These are phyloP conservation scores for Dasysyrphus tricinctus DNA, from an alignment of 2,888 invertebrate species.

Conservation along the genomic window DNA sequence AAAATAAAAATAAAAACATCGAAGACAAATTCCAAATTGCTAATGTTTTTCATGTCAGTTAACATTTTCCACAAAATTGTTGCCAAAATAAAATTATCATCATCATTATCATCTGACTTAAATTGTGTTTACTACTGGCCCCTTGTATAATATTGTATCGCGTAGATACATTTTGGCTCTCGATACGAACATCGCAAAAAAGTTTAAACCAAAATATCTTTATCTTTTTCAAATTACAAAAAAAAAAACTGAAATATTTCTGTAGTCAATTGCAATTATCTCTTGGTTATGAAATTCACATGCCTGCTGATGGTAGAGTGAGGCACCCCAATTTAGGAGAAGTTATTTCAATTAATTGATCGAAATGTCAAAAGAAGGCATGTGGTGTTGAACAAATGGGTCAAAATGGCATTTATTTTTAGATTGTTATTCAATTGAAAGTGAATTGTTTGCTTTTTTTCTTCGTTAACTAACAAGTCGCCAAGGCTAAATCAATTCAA, in stretches of 20 bases:
- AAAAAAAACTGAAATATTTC: not conserved
- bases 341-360: constrained; percentile 21
- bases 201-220: not conserved
- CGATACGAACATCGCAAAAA: constrained; percentile 18
- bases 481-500: constrained; percentile 33
- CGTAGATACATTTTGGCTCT: constrained; percentile 18
- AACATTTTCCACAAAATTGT: constrained; percentile 13
- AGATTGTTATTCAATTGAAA: constrained; percentile 16
- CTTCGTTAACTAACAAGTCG: not conserved
- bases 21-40: constrained; percentile 29
- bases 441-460: not conserved
- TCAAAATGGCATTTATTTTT: constrained; percentile 8
- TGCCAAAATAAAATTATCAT: constrained; percentile 22
- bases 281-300: constrained; percentile 9
- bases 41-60: constrained; percentile 18
- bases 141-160: constrained; percentile 21
- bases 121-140: not conserved
- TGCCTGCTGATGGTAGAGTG: not conserved
- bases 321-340: constrained; percentile 4
- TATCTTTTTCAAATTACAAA: not conserved
- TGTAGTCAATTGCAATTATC: constrained; percentile 16
- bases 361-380: constrained; percentile 7
- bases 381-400: constrained; percentile 12
- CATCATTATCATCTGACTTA: constrained; percentile 5
- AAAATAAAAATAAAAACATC: constrained; percentile 1